Conservation (phyloP, 1,140 invertebrate species). For the Drosophila pectinifera region DNA sequence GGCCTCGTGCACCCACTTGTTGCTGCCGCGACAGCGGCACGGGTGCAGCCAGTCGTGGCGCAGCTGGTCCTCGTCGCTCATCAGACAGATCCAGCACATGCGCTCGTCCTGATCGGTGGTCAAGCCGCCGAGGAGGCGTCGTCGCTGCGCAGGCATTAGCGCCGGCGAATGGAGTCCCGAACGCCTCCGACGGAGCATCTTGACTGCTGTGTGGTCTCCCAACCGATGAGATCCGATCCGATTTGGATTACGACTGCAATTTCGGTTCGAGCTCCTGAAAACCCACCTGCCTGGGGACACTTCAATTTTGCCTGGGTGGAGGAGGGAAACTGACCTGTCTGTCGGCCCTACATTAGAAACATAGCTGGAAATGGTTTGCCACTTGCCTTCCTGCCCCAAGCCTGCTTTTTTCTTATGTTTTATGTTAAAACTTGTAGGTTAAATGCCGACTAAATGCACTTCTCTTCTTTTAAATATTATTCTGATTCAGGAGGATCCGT, state of each 20-base stretch:
- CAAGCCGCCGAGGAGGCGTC: constrained; percentile 11
- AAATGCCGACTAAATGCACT: no score
- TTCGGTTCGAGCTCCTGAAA: not conserved
- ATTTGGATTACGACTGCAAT: no score
- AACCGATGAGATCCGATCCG: no score
- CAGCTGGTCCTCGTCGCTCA: constrained; percentile 46
- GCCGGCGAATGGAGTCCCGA: not conserved
- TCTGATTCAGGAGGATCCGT: no score
- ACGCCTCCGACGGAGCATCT: not conserved
- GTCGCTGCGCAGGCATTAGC: not conserved
- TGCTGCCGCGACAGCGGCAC: constrained; percentile 69
- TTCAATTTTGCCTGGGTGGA: not conserved
- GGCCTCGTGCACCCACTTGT: constrained; percentile 68
- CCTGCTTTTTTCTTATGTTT: no score
- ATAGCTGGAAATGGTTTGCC: no score
- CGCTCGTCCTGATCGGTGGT: constrained; percentile 23
- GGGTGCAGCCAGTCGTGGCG: constrained; percentile 61
- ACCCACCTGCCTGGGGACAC: not conserved
- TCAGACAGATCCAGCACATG: constrained; percentile 69
- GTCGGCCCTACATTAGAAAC: no score
- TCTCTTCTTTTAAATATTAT: no score
- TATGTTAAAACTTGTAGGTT: no score
- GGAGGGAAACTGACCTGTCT: not conserved
- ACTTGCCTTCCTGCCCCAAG: no score
- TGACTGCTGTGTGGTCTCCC: not conserved